Evolutionary conservation across 2,888 invertebrate species (phyloP), one percentile per base, ranked within the genome.

Genomic region (Drosophila putrida): DNA sequence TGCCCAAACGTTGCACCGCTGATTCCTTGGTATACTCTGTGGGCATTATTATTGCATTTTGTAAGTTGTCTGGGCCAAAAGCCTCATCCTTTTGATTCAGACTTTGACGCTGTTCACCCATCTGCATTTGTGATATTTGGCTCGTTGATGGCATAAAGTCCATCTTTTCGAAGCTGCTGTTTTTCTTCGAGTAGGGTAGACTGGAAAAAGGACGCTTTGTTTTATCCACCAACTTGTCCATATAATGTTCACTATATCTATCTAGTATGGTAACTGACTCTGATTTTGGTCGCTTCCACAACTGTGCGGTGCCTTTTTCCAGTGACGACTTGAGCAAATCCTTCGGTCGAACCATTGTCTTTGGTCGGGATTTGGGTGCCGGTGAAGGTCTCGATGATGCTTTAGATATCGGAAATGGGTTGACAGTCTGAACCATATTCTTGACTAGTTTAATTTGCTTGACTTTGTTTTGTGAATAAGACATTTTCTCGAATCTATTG

Each of bases 1-100:
- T 31, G 4, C 55, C 58, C 25, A 77, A 11, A 20, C 70, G 66
- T 9, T 75, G 83, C 8, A 65, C 33, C 0, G 80, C 83, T 27
- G 80, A 80, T 20, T 71, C 33, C n/a, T 72, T 72, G 33, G 33
- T 51, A 11, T 81, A 78, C 2, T 57, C 20, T 0, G 3, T 0
- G 0, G 80, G 77, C 76, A 76, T 61, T 4, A 0, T 6, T 2
- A 75, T 50, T 2, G 59, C 31, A 6, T 50, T 36, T 8, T 33
- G 54, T 1, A 46, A 1, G 6, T 9, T 33, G 0, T 53, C 73
- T 4, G 6, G 15, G 1, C 15, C 1, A 9, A 20, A 31, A 8
- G 0, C 38, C 6, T 41, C 61, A 6, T 28, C n/a, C 13, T 50
- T 59, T n/a, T 9, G 35, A 15, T 38, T 11, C 0, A 20, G 46